Evolutionary conservation across 2,113 vertebrate species (phyloP), one percentile per base, ranked within the genome.

Genomic region (Mirza zaza): DNA sequence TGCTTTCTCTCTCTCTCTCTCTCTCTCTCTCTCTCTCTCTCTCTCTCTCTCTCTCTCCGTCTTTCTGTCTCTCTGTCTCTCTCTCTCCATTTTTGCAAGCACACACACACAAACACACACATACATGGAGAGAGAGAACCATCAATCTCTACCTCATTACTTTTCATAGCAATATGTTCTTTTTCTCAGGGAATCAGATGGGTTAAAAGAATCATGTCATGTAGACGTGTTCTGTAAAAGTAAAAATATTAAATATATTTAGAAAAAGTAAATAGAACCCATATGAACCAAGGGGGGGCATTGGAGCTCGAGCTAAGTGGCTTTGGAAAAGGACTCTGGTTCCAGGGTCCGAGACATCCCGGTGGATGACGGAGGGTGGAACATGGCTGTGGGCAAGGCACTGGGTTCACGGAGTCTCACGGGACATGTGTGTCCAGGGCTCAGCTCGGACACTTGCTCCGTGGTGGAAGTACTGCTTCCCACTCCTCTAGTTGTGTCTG

Each of bases 261-360:
- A 57, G 13, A 67, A 71, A 68, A 75, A 42, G 12, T 42, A 63
- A 67, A 42, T 21, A 25, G 81, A 52, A 57, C 20, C 45, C 23
- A 9, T 50, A 85, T 34, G 55, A 77, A 70, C 18, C 76, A 12
- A 52, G 8, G 2, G 17, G 65, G 5, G 1, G 1, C 67, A 48
- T 59, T 90, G n/a, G 80, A 83, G 32, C 27, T 90, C 15, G 4
- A 95, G 39, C 36, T 71, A n/a, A 95, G 55, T 12, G 59, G 50
- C 50, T n/a, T 57, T 10, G 76, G 20, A 25, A 95, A 92, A 70
- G 29, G 57, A 32, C 42, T 68, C 4, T 61, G 14, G 13, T 42
- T 71, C 32, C 3, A 5, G 48, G 10, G 25, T 25, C 20, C n/a
- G 21, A 34, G 63, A 8, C 34, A 32, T 17, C 45, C 45, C 4